Percentiles rank a stretch among this genome's conserved stretches.
phyloP scores from a whole-genome alignment of 2,888 invertebrate genomes.

The Calliphora vomitoria region DNA sequence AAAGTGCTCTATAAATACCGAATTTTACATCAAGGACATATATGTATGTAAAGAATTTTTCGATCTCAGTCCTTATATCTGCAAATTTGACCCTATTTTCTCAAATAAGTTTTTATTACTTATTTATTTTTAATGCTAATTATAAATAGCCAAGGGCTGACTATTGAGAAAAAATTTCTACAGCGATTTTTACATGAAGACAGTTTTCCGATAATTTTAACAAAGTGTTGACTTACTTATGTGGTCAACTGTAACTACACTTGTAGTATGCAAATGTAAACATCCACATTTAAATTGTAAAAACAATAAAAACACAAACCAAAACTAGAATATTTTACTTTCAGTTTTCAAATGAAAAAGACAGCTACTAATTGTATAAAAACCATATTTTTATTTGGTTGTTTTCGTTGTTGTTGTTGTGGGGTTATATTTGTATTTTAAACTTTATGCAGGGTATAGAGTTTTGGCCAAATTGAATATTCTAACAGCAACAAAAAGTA shows the following conservation, averaged over 20 bases:
- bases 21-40: too few relatives aligned
- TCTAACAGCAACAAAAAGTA: constrained; percentile 4
- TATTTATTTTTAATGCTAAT: too few relatives aligned
- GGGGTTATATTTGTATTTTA: not conserved
- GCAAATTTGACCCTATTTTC: too few relatives aligned
- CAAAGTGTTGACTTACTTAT: not conserved
- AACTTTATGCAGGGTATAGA: constrained; percentile 20
- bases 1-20: too few relatives aligned
- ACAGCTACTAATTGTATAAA: constrained; percentile 53
- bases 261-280: not conserved
- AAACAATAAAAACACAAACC: constrained; percentile 1
- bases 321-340: constrained; percentile 28
- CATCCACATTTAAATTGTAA: not conserved
- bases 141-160: too few relatives aligned
- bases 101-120: too few relatives aligned
- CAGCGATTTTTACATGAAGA: too few relatives aligned
- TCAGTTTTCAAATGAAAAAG: constrained; percentile 49
- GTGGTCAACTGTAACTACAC: constrained; percentile 5
- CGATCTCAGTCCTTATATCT: too few relatives aligned
- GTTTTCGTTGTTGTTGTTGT: not conserved
- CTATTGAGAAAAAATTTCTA: too few relatives aligned
- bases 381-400: not conserved
- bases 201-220: too few relatives aligned
- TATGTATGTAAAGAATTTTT: too few relatives aligned
- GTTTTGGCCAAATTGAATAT: constrained; percentile 46